Base-by-base conservation (phyloP, 1,140 invertebrate genomes). In the Drosophila kepulauana region DNA sequence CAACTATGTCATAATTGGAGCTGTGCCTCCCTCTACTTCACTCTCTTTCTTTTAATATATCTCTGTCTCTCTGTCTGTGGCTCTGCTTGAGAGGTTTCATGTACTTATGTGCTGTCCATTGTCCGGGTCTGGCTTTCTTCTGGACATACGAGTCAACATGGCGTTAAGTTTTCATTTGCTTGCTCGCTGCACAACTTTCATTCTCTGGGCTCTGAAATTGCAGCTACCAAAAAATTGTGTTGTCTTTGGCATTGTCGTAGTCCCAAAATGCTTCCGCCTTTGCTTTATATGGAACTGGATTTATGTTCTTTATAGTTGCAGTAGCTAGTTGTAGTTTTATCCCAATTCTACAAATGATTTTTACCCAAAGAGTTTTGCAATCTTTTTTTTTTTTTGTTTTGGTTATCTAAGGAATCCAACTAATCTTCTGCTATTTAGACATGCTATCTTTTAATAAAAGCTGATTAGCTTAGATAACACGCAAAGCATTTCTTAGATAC, bases 1-100 rank as follows among this genome's bases (percentile, higher is more conserved):
- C 59, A 72, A 78, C 74, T 85, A 85, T 85, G 78, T 85, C 82
- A 81, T 85, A 85, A 85, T 86, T 86, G 82, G 74, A 67, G 62
- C 73, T 72, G 3, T 25, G 56, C 64, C 68, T 51, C 20, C 13
- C 58, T 41, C 43, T 13, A 38, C 35, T 33, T 10, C 10, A 20
- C 46, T 16, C 25, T 25, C 28, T 35, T 13, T 43, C 11, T 43
- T 6, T 43, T 4, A 4, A 2, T 43, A 25, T 35, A 6, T 46
- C 33, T 65, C 28, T 10, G 35, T 38, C 35, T 43, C 11, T 43
- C 3, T n/a, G 5, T 10, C 10, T 41, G 7, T n/a, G 41, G 64
- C 52, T 67, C 20, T 68, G 70, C 56, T 30, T 67, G 54, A 67
- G 46, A 16, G 63, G 48, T 51, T 71, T 65, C 67, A 70, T 52